Evolutionary conservation across 2,797 vertebrate species (phyloP), one percentile per base, ranked within the genome.

Genomic region (Phalloptychus januarius): DNA sequence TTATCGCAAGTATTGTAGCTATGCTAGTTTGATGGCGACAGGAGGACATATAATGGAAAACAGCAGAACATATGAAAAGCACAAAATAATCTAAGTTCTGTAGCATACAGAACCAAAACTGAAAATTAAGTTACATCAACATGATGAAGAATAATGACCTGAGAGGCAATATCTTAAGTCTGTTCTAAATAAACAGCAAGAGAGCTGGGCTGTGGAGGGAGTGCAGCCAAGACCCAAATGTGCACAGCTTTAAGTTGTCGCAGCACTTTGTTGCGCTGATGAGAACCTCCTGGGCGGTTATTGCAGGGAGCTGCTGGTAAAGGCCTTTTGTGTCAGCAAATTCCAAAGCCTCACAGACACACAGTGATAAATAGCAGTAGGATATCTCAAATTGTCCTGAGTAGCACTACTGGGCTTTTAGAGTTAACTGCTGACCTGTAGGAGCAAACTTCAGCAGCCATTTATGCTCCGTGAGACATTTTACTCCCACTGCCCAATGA

Each of bases 371-470:
- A 73, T 71, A 54, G 48, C 20, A 40, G 31, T 74, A n/a, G 48
- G n/a, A 56, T 72, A n/a, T 82, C 80, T 83, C 36, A 78, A 67
- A 81, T 75, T 87, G 82, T 85, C 71, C 76, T 72, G 75, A 80
- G 79, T 78, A 67, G 74, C 79, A 87, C 81, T 79, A 61, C 75
- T 52, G 18, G 46, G 79, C 83, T 87, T 76, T 87, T 87, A 81
- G 80, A 79, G 70, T 84, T 81, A 84, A 87, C 83, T 89, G 88
- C 88, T 89, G 89, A 90, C 82, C 86, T 91, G 84, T 74, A 80
- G 80, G 77, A 91, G 75, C 74, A 13, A 79, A 71, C 81, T 77
- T 80, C 72, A 74, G 82, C 79, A 81, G 75, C 78, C 72, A 54
- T 80, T 77, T 69, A 45, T 80, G 58, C 78, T 61, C 61, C 36